Conservation (phyloP, 37 sponge, comb jelly and placozoan species). For the Beroe forskalii region DNA sequence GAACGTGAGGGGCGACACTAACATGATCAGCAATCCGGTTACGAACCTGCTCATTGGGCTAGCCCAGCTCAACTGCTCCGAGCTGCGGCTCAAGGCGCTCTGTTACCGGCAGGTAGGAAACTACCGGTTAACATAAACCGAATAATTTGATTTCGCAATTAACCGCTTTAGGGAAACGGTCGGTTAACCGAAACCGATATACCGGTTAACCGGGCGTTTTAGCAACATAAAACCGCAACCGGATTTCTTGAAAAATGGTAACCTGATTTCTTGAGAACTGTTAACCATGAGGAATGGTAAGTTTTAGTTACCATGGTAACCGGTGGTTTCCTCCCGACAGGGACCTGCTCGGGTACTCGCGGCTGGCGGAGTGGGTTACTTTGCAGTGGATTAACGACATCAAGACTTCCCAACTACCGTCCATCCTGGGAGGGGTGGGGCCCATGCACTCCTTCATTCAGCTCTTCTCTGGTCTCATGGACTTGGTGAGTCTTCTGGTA, state of each 20-base stretch:
- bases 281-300: not conserved
- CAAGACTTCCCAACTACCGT: constrained; percentile 76
- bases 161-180: no score
- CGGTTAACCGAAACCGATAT: no score
- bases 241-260: no score
- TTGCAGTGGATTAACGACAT: constrained; percentile 81
- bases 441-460: constrained; percentile 89
- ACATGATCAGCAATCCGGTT: constrained; percentile 65
- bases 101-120: constrained; percentile 78
- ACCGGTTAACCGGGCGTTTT: no score
- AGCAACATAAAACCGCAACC: no score
- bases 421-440: constrained; percentile 86
- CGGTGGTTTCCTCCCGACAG: no score
- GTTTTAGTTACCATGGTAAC: no score
- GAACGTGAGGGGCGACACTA: not conserved
- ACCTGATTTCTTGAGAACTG: not conserved
- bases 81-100: constrained; percentile 79
- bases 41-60: constrained; percentile 83
- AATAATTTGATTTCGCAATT: no score
- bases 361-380: constrained; percentile 71
- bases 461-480: constrained; percentile 59
- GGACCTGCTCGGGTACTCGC: constrained; percentile 82
- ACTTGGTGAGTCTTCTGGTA: not conserved
- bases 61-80: constrained; percentile 84
- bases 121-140: no score